Base-by-base conservation (phyloP, 2,797 vertebrate genomes). In the Lepilemur septentrionalis region DNA sequence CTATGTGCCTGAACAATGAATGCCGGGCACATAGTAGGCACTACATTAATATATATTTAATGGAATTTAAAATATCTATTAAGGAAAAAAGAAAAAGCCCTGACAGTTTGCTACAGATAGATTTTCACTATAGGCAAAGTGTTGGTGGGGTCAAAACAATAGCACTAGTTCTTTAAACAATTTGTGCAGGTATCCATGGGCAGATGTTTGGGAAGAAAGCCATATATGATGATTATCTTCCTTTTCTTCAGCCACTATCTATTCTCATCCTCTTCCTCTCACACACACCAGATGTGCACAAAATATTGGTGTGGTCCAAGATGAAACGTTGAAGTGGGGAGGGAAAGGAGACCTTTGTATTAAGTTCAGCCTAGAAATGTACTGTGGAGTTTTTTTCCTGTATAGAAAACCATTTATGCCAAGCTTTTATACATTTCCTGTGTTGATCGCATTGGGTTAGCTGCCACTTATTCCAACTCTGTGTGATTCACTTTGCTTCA, bases 331-430 rank as follows among this genome's bases (percentile, higher is more conserved):
- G 50, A 11, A 3, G 14, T 22, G 5, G 5, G 15, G 22, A 79
- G 14, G 14, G 22, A n/a, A 73, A 5, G 5, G 15, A 97, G 93
- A 97, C 93, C 96, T 97, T 93, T 93, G 57, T 96, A 96, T 95
- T 97, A 98, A 98, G 96, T 96, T 96, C 95, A 96, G 97, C 96
- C 97, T 97, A 96, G 95, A 98, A 96, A 96, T 97, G 96, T 95
- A 98, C 97, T 98, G 95, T 96, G 97, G 96, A 92, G 75, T 97
- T 32, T 97, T 97, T 97, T 97, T 97, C 92, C 96, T 91, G 76
- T 81, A 85, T 90, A 97, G 96, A 97, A 96, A 98, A 96, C 80
- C 96, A 72, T 87, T 97, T 96, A 86, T 95, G 97, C 91, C 97
- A 98, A 97, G 97, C 97, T 97, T 98, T 91, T 97, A 95, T 96